phyloP scores from a whole-genome alignment of 2,797 vertebrate genomes.

The Halcyon badia region DNA sequence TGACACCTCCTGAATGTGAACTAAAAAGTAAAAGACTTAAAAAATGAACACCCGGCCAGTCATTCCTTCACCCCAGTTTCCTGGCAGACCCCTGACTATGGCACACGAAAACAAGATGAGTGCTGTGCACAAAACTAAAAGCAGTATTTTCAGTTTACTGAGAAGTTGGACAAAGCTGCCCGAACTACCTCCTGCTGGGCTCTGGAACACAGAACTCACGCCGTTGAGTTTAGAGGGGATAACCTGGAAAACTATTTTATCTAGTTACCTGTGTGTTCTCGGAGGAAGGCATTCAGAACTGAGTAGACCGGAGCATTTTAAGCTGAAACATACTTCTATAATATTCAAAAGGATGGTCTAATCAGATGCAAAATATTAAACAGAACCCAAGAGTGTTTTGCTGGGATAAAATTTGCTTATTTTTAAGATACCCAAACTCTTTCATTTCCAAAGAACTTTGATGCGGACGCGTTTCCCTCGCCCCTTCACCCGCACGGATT shows the following conservation, averaged over 20 bases:
- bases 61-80: rapidly evolving
- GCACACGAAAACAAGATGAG: not conserved
- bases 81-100: rapidly evolving
- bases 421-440: not conserved
- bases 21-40: not conserved
- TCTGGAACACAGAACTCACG: rapidly evolving
- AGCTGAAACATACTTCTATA: not conserved
- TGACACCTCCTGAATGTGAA: not conserved
- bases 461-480: not conserved
- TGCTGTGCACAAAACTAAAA: not conserved
- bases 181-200: not conserved
- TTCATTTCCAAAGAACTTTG: not conserved
- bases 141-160: not conserved
- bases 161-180: not conserved
- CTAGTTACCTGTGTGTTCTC: not conserved
- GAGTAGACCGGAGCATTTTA: not conserved
- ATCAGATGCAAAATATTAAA: not conserved
- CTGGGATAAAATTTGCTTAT: not conserved
- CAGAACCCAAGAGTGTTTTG: not conserved
- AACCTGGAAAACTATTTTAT: not conserved
- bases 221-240: not conserved
- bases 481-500: not conserved
- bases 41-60: not conserved
- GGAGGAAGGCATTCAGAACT: not conserved
- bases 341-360: not conserved